Percentiles rank a stretch among this genome's conserved stretches.
Conservation (phyloP, 1,140 invertebrate species). For the Drosophila nigromelanica region DNA sequence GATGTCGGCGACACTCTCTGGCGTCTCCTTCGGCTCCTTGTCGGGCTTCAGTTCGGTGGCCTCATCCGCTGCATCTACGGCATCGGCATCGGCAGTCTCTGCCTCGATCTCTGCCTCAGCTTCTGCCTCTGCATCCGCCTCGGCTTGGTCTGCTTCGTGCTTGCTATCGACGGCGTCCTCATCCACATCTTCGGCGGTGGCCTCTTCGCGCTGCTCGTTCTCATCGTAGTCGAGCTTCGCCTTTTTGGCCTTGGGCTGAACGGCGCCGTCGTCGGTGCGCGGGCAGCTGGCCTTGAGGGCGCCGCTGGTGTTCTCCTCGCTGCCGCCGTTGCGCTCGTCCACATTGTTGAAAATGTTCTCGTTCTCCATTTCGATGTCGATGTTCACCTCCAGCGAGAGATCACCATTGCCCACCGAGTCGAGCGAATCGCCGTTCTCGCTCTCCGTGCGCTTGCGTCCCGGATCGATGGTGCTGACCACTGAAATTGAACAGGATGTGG, state of each 20-base stretch:
- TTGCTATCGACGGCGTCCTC: slow-evolving; percentile 16
- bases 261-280: slow-evolving; percentile 51
- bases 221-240: slow-evolving; percentile 67
- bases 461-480: slow-evolving; percentile 98
- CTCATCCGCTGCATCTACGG: slow-evolving; percentile 16
- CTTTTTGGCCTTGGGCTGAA: slow-evolving; percentile 75
- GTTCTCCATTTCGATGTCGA: slow-evolving; percentile 89
- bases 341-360: slow-evolving; percentile 85
- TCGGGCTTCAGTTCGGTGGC: slow-evolving; percentile 47
- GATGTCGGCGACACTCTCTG: slow-evolving; percentile 6
- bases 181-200: slow-evolving; percentile 22
- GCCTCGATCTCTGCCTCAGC: not conserved
- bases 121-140: not conserved
- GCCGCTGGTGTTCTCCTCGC: slow-evolving; percentile 29
- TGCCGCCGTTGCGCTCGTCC: slow-evolving; percentile 67
- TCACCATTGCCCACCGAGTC: slow-evolving; percentile 86
- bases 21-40: slow-evolving; percentile 41
- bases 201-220: slow-evolving; percentile 25
- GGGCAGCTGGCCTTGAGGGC: slow-evolving; percentile 51
- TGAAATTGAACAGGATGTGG: not conserved
- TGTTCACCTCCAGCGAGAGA: slow-evolving; percentile 87
- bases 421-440: slow-evolving; percentile 88
- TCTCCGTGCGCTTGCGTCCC: slow-evolving; percentile 86
- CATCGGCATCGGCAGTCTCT: slow-evolving; percentile 1
- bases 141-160: slow-evolving; percentile 6